Evolutionary conservation across 2,888 invertebrate genomes (phyloP), one percentile per base, ranked within the genome.

Genomic region (Drosophila aldrichi): DNA sequence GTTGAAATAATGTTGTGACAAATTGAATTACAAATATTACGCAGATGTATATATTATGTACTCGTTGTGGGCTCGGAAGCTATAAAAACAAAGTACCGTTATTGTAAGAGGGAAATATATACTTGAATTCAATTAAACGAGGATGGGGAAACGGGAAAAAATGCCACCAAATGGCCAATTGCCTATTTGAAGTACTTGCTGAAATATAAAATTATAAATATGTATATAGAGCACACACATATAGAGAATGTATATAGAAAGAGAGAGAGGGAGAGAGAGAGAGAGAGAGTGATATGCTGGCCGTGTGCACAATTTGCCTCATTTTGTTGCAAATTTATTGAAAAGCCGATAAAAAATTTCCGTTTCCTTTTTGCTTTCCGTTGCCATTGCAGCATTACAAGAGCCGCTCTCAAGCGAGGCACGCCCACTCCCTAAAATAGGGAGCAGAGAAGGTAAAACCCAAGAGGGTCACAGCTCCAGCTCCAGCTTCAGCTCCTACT

Each of bases 311-410:
- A 77, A 76, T 71, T 76, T 76, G 74, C 79, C 70, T 57, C 46
- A 79, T 67, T 86, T 83, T 76, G 74, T 88, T 86, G 78, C 74
- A 74, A 83, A 83, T 83, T 81, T 86, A 79, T 86, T 81, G 74
- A 70, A 81, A 79, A 74, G 44, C 64, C 72, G 64, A 81, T 81
- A 80, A 71, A 68, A 74, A 88, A 75, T 82, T 69, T 86, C 71
- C 71, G 68, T 72, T 84, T 86, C 70, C 67, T 55, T 29, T 74
- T 77, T 68, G 48, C 61, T 65, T 62, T 68, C 52, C 71, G 57
- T 58, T 84, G 66, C 57, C 76, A 67, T 82, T 86, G 65, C 83
- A 82, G 88, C 69, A 68, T 38, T 22, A 46, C 32, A 34, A 63
- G 34, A 41, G 32, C 18, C 49, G 46, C 48, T 52, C 32, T 25